Evolutionary conservation across 2,888 invertebrate genomes (phyloP).

Genomic region (Drosophila engyochracea): DNA sequence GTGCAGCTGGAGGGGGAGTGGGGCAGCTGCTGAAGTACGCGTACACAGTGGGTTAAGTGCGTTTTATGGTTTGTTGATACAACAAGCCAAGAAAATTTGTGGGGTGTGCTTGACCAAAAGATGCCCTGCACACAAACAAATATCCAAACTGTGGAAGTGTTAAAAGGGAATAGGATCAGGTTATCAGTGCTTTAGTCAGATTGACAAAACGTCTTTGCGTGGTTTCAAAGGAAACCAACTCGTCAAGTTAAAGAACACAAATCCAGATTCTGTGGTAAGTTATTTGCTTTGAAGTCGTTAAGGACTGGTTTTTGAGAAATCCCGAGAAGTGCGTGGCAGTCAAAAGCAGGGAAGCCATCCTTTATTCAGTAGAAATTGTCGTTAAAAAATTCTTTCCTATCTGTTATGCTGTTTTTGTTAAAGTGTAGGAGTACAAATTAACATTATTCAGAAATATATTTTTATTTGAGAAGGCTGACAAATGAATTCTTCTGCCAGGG

Average conservation of each 20-base stretch:
- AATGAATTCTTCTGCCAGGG: not conserved
- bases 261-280: not conserved
- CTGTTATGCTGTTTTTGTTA: not conserved
- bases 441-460: not conserved
- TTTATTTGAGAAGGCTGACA: not conserved
- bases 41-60: slow-evolving; percentile 66
- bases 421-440: not conserved
- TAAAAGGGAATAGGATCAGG: not conserved
- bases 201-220: not conserved
- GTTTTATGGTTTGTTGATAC: slow-evolving; percentile 70
- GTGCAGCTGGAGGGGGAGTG: not conserved
- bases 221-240: not conserved
- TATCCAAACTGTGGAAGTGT: not conserved
- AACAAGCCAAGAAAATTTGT: slow-evolving; percentile 12
- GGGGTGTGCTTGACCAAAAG: not conserved
- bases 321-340: not conserved
- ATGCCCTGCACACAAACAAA: not conserved
- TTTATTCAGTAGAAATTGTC: not conserved
- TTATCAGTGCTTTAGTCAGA: too few relatives aligned
- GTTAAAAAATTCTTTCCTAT: too few relatives aligned
- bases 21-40: slow-evolving; percentile 14
- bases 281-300: not conserved
- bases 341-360: not conserved
- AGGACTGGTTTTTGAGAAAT: not conserved
- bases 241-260: not conserved